Evolutionary conservation across 2,797 vertebrate species (phyloP), one percentile per base, ranked within the genome.

Genomic region (Enteromius radiatus): DNA sequence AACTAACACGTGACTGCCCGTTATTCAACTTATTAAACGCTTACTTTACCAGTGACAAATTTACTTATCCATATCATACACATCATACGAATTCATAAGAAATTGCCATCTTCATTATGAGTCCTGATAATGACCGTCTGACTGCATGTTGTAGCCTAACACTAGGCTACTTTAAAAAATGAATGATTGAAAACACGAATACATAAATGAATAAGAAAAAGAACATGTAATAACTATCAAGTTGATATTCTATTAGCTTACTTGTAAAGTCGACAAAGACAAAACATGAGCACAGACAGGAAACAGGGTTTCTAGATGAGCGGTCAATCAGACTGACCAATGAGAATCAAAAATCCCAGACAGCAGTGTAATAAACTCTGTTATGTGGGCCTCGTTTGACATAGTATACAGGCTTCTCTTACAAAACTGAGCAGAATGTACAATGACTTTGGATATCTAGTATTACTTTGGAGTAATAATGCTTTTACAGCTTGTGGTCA

Each of bases 401-500:
- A 52, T 26, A n/a, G 68, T 21, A 67, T 19, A 26, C 36, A 73
- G 56, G 52, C 67, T 38, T 11, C 8, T 45, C 11, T 14, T 47
- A 71, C 23, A 80, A 45, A 64, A 65, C 5, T 36, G 14, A 79
- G n/a, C 23, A 23, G 28, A 67, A 78, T 52, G 45, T 80, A 23
- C 68, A 52, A 38, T 75, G 70, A 67, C 33, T 64, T 14, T 76
- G 80, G 45, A 82, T 41, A 76, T 36, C 8, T n/a, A n/a, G n/a
- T n/a, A n/a, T n/a, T n/a, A n/a, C n/a, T n/a, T n/a, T n/a, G n/a
- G n/a, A n/a, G 1, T 64, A 11, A 69, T 21, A 54, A 19, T 76
- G 69, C 43, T 59, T 56, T 49, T 33, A 63, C n/a, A 65, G 59
- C 70, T 82, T 82, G 71, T 82, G 19, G 41, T 73, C 45, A 38